These are phyloP conservation scores for Limnephilus marmoratus DNA, from an alignment of 2,888 invertebrate species.

Conservation along the genomic window DNA sequence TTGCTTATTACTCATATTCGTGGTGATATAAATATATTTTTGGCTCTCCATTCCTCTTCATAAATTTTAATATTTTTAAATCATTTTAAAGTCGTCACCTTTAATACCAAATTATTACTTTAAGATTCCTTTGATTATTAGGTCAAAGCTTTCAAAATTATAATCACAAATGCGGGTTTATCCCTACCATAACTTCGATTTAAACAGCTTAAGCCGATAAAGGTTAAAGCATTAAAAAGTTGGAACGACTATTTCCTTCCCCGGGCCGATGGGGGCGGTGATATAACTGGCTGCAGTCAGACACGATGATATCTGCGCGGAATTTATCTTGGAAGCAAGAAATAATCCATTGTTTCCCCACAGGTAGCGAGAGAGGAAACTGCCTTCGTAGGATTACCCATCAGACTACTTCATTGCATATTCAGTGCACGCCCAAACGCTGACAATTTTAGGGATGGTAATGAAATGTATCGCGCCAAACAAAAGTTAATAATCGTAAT, in stretches of 20 bases:
- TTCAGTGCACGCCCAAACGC: constrained; percentile 15
- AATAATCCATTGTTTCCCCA: constrained; percentile 33
- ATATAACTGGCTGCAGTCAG: constrained; percentile 5
- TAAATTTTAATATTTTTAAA: too few species aligned
- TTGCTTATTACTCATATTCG: too few species aligned
- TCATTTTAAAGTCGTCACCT: background rate
- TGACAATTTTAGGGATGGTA: constrained; percentile 9
- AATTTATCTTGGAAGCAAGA: constrained; percentile 37
- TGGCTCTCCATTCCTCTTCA: too few species aligned
- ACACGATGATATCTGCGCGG: constrained; percentile 19
- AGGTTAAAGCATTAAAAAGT: background rate
- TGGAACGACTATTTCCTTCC: background rate
- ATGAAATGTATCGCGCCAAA: constrained; percentile 21
- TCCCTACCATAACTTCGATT: background rate
- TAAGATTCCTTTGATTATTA: background rate
- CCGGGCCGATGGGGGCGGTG: background rate
- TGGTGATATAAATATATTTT: too few species aligned
- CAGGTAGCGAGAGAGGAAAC: constrained; percentile 15
- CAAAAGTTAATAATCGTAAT: constrained; percentile 29
- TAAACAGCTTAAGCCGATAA: background rate
- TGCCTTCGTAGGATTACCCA: background rate
- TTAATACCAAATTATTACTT: background rate
- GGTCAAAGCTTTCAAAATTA: background rate
- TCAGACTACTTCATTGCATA: constrained; percentile 3
- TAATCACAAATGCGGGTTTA: background rate